phyloP scores from a whole-genome alignment of 2,797 vertebrate species.

The Ctenopoma multispine region DNA sequence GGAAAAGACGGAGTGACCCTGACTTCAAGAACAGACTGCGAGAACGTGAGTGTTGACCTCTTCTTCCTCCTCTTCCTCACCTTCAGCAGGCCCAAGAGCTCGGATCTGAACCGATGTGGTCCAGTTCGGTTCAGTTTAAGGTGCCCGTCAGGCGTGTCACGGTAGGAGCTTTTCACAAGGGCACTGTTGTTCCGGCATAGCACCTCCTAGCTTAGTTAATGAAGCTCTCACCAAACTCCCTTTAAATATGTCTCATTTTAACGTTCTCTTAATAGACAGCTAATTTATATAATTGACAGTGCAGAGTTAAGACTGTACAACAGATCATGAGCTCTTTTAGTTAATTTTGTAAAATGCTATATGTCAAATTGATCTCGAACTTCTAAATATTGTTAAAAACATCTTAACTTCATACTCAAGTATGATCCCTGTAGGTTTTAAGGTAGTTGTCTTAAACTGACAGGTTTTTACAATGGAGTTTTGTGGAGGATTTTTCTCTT shows the following conservation, averaged over 20 bases:
- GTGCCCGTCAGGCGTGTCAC: too few species aligned
- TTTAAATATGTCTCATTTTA: not conserved
- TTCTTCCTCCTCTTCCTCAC: not conserved
- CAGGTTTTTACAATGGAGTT: too few species aligned
- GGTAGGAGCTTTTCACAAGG: accelerated
- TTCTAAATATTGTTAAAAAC: too few species aligned
- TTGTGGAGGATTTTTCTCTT: too few species aligned
- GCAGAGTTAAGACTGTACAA: accelerated
- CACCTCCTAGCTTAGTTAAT: accelerated
- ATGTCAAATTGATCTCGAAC: too few species aligned
- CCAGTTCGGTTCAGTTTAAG: not conserved
- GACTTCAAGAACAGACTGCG: constrained; percentile 94
- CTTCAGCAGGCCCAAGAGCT: not conserved
- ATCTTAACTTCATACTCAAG: too few species aligned
- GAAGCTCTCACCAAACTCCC: not conserved
- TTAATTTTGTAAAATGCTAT: too few species aligned
- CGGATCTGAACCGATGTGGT: not conserved
- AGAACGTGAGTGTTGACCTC: constrained; percentile 89
- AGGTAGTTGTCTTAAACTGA: too few species aligned
- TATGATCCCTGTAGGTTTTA: too few species aligned
- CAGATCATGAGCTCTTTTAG: not conserved
- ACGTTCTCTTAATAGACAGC: not conserved
- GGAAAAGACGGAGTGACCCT: constrained; percentile 93
- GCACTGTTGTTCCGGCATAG: not conserved
- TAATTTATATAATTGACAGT: accelerated